Evolutionary conservation across 2,113 vertebrate genomes (phyloP), one percentile per base, ranked within the genome.

Genomic region (Odontesthes bonariensis): DNA sequence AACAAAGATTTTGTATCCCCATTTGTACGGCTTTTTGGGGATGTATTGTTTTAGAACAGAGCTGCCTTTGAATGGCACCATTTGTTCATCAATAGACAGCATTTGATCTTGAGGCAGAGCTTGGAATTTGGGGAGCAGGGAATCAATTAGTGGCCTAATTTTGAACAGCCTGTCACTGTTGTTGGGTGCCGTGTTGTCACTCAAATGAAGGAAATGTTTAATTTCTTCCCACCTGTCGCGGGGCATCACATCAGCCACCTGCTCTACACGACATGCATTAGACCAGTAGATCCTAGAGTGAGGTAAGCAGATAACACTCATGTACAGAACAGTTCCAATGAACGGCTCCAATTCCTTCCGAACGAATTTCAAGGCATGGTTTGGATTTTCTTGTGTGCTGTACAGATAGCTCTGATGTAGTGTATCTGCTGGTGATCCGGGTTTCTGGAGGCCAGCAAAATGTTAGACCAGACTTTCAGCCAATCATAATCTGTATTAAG

Each of bases 51-150:
- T 77, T 3, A 74, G 59, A 42, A 14, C 22, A 4, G 59, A 69
- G 74, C 42, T 71, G 12, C 71, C 72, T 54, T 75, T 79, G 51
- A 84, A 68, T 5, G 57, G 72, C 2, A 79, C 75, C 23, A 72
- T 68, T 40, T 79, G 72, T 6, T 77, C 63, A 23, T 64, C 23
- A 23, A 64, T 5, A 3, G 10, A 77, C n/a, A 75, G 12, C 76
- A 75, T 75, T 32, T 83, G 66, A 31, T 70, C 67, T 72, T 75
- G 75, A 57, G 76, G 76, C 0, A 84, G 56, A 46, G 19, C 54
- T 42, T 79, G 75, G 14, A 31, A 67, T 57, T 79, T 79, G 17
- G 22, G 66, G 49, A 75, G 54, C 4, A 79, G 55, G 17, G 55
- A 70, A 51, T 83, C 49, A 66, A 79, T 33, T 11, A 77, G 0